Evolutionary conservation across 2,888 invertebrate genomes (phyloP).

Genomic region (Monoplex corrugatus): DNA sequence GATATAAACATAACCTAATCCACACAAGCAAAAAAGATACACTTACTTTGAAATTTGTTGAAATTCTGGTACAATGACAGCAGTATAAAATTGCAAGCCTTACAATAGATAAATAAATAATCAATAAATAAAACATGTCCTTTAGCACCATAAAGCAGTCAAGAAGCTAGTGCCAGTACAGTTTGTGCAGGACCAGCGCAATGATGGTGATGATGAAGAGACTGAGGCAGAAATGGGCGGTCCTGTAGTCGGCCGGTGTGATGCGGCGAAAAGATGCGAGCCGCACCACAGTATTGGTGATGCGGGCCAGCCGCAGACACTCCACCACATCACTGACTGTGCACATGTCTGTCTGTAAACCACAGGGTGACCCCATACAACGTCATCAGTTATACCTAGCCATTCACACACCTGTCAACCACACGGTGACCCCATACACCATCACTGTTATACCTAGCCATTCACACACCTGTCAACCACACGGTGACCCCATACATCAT

Average conservation of each 20-base stretch:
- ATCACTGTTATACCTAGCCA: neutral
- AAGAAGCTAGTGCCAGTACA: constrained; percentile 6
- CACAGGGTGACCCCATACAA: constrained; percentile 69
- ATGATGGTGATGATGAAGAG: constrained; percentile 82
- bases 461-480: too few relatives aligned
- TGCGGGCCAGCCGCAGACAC: constrained; percentile 71
- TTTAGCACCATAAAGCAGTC: too few relatives aligned
- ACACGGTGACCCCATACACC: neutral
- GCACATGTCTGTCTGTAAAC: constrained; percentile 85
- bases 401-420: neutral
- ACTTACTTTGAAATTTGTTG: too few relatives aligned
- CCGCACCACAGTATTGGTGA: constrained; percentile 74
- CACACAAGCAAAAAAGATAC: too few relatives aligned
- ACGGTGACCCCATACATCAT: too few relatives aligned
- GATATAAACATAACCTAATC: too few relatives aligned
- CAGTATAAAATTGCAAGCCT: neutral
- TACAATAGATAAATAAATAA: neutral
- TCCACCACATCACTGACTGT: constrained; percentile 84
- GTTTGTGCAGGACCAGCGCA: constrained; percentile 79
- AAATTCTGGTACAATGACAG: neutral
- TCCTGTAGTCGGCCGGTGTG: constrained; percentile 72
- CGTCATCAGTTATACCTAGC: neutral
- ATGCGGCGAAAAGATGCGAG: constrained; percentile 70
- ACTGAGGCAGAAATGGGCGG: constrained; percentile 84
- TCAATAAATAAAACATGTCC: neutral